Evolutionary conservation across 2,888 invertebrate genomes (phyloP).

Genomic region (Parnassius apollo): DNA sequence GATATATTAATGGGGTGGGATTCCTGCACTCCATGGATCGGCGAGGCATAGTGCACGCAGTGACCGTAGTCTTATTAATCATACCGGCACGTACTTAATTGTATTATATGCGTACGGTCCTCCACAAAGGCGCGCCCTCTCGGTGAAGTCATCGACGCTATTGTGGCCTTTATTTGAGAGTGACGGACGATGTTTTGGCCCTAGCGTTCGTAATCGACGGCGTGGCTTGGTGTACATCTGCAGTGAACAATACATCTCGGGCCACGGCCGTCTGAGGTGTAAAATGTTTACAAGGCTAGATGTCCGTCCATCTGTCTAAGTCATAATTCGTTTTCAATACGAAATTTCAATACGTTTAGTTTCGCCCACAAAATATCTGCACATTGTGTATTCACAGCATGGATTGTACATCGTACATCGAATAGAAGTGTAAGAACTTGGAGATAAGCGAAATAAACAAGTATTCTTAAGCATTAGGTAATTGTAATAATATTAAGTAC

Average conservation of each 20-base stretch:
- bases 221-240: conserved; percentile 15
- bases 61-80: conserved; percentile 58
- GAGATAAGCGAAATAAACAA: too few relatives aligned
- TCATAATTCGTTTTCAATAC: conserved; percentile 42
- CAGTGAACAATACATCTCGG: conserved; percentile 35
- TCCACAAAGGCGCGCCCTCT: conserved; percentile 31
- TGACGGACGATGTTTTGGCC: conserved; percentile 17
- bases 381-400: too few relatives aligned
- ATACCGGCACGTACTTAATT: conserved; percentile 45
- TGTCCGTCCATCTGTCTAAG: conserved; percentile 49
- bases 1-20: conserved; percentile 69
- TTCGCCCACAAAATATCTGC: too few relatives aligned
- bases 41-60: conserved; percentile 42
- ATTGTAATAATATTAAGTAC: too few relatives aligned
- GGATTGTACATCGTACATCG: too few relatives aligned
- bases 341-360: conserved; percentile 1
- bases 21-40: conserved; percentile 45
- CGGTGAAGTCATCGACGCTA: not conserved
- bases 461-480: too few relatives aligned
- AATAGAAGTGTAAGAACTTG: too few relatives aligned
- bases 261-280: conserved; percentile 49
- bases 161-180: conserved; percentile 19
- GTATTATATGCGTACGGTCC: conserved; percentile 39
- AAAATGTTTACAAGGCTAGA: conserved; percentile 63
- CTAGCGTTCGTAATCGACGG: conserved; percentile 5